Percentiles rank a stretch among this genome's conserved stretches.
Conservation (phyloP, 2,888 invertebrate species). For the Nysson spinosus region DNA sequence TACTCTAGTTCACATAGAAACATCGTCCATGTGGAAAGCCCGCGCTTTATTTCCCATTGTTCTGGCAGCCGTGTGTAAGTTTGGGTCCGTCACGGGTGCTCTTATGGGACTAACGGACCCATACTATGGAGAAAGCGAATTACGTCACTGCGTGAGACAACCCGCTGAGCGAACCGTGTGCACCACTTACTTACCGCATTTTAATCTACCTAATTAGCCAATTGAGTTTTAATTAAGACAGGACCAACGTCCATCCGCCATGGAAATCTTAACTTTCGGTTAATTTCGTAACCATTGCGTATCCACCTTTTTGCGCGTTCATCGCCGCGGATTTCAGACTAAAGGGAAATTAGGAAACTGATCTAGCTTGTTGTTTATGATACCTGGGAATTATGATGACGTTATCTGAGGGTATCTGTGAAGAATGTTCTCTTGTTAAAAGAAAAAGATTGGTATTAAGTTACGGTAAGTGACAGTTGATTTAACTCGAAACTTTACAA, state of each 20-base stretch:
- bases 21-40: slow-evolving; percentile 66
- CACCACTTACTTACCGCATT: slow-evolving; percentile 34
- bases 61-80: slow-evolving; percentile 47
- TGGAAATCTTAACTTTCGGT: slow-evolving; percentile 48
- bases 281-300: slow-evolving; percentile 40
- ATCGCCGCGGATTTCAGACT: slow-evolving; percentile 33
- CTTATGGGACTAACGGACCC: slow-evolving; percentile 33
- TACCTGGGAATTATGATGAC: no score
- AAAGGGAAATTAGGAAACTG: no score
- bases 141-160: slow-evolving; percentile 74
- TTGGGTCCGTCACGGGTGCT: slow-evolving; percentile 43
- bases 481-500: no score
- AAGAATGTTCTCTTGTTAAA: no score
- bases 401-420: no score
- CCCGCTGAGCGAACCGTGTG: slow-evolving; percentile 43
- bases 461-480: no score
- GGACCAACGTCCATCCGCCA: slow-evolving; percentile 45
- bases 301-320: slow-evolving; percentile 34
- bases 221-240: slow-evolving; percentile 68
- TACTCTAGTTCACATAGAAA: slow-evolving; percentile 65
- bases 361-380: no score
- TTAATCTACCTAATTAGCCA: slow-evolving; percentile 68
- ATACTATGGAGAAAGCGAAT: slow-evolving; percentile 73
- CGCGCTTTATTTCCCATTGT: slow-evolving; percentile 69
- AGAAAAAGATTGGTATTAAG: no score